Percentiles rank a stretch among this genome's conserved stretches.
These are phyloP conservation scores for Eristalis arbustorum DNA, from an alignment of 2,888 invertebrate genomes.

Conservation along the genomic window DNA sequence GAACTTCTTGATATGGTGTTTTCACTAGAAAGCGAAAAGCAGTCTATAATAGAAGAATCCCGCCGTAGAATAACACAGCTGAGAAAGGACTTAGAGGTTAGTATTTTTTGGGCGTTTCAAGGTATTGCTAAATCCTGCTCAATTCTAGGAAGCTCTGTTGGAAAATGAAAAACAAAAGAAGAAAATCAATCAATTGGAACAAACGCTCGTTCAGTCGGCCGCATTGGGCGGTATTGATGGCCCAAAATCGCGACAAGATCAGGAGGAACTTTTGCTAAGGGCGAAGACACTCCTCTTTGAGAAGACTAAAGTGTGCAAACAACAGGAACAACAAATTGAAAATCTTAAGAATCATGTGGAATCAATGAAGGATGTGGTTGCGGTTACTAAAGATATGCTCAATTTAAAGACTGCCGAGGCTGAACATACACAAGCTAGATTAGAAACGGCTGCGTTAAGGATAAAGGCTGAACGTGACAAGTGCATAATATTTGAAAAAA, in stretches of 20 bases:
- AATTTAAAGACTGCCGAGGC: slow-evolving; percentile 90
- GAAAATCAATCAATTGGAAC: slow-evolving; percentile 76
- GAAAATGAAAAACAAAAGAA: slow-evolving; percentile 78
- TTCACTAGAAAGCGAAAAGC: slow-evolving; percentile 79
- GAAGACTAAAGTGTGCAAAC: slow-evolving; percentile 88
- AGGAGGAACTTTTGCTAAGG: slow-evolving; percentile 82
- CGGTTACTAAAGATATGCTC: slow-evolving; percentile 89
- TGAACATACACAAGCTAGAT: slow-evolving; percentile 87
- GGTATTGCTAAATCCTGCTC: background rate
- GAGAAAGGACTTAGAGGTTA: slow-evolving; percentile 79
- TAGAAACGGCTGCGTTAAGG: slow-evolving; percentile 86
- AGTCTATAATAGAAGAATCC: slow-evolving; percentile 78
- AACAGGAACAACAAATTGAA: slow-evolving; percentile 89
- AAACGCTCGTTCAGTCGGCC: slow-evolving; percentile 78
- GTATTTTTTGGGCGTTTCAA: background rate
- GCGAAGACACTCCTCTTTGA: slow-evolving; percentile 88
- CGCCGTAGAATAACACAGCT: slow-evolving; percentile 76
- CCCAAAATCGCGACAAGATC: slow-evolving; percentile 78
- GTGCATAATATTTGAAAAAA: slow-evolving; percentile 85
- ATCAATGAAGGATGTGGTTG: slow-evolving; percentile 90
- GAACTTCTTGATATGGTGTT: slow-evolving; percentile 79
- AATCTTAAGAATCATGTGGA: slow-evolving; percentile 84
- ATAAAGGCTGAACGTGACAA: slow-evolving; percentile 88
- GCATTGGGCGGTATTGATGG: slow-evolving; percentile 78
- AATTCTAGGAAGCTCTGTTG: slow-evolving; percentile 74